phyloP scores from a whole-genome alignment of 2,113 vertebrate species.

The Chionis minor region DNA sequence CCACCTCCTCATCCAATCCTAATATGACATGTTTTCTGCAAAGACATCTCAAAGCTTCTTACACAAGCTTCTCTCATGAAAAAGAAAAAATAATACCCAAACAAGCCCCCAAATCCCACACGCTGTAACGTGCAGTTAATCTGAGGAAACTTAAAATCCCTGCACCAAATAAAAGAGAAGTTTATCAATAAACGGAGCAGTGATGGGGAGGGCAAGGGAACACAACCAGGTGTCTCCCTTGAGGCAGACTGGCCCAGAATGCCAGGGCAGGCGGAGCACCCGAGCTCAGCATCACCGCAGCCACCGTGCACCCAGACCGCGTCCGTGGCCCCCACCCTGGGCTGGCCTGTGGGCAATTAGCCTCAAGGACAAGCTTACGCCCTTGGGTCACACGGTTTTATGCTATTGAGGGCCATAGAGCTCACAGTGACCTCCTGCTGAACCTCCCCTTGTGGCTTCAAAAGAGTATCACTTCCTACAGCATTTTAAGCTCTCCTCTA shows the following conservation, averaged over 20 bases:
- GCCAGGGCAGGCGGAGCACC: neutral
- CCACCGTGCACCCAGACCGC: accelerated
- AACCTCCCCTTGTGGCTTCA: neutral
- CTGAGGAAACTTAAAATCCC: neutral
- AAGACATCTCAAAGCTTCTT: neutral
- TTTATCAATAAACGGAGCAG: accelerated
- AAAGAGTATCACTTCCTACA: neutral
- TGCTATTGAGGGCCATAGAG: neutral
- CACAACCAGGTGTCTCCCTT: no score
- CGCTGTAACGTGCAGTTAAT: neutral
- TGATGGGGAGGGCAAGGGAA: neutral
- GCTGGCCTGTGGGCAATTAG: no score
- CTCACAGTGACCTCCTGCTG: neutral
- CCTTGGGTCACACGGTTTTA: neutral
- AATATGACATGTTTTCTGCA: neutral
- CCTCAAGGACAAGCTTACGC: neutral
- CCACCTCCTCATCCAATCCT: neutral
- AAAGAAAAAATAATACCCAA: no score
- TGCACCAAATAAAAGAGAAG: neutral
- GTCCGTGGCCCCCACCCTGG: neutral
- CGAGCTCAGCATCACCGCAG: accelerated
- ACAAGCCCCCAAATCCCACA: neutral
- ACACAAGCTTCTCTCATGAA: neutral
- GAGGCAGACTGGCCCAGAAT: no score
- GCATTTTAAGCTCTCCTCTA: neutral